These are phyloP conservation scores for Knipowitschia caucasica DNA, from an alignment of 2,797 vertebrate species.

Conservation along the genomic window DNA sequence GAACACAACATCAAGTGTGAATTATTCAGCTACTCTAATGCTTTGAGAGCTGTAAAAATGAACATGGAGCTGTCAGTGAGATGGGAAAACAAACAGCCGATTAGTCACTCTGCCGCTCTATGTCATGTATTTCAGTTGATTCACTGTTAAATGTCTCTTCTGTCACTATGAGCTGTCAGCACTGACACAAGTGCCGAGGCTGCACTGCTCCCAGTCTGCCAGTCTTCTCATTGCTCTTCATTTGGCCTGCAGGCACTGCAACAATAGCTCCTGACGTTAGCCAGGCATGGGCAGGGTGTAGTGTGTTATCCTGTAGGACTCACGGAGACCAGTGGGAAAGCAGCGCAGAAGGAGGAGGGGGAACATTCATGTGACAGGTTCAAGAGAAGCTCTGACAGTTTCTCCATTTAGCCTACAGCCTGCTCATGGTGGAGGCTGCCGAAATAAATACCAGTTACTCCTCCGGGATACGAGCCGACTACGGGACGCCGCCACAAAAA, in stretches of 20 bases:
- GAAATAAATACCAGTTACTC: slow-evolving; percentile 67
- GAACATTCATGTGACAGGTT: slow-evolving; percentile 64
- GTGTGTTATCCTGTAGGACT: slow-evolving; percentile 53
- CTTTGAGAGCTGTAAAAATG: slow-evolving; percentile 34
- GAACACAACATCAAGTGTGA: slow-evolving; percentile 22
- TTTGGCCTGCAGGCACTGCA: slow-evolving; percentile 55
- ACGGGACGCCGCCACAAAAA: slow-evolving; percentile 47
- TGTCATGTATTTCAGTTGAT: slow-evolving; percentile 66
- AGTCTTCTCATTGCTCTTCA: slow-evolving; percentile 55
- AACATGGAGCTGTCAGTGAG: slow-evolving; percentile 59
- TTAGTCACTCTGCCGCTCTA: slow-evolving; percentile 60
- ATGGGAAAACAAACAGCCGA: slow-evolving; percentile 62
- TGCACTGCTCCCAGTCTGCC: slow-evolving; percentile 52
- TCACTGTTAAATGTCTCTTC: slow-evolving; percentile 63
- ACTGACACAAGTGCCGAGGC: slow-evolving; percentile 56
- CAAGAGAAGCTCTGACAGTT: slow-evolving; percentile 67
- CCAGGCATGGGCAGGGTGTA: slow-evolving; percentile 53
- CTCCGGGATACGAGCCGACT: slow-evolving; percentile 55
- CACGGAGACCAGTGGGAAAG: slow-evolving; percentile 36
- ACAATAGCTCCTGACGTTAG: slow-evolving; percentile 67
- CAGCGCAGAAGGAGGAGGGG: slow-evolving; percentile 14
- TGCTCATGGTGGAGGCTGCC: slow-evolving; percentile 55
- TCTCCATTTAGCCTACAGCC: slow-evolving; percentile 66
- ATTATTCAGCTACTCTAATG: slow-evolving; percentile 20
- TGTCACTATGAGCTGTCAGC: slow-evolving; percentile 62